These are phyloP conservation scores for Microcebus griseorufus DNA, from an alignment of 2,113 vertebrate genomes.

Conservation along the genomic window DNA sequence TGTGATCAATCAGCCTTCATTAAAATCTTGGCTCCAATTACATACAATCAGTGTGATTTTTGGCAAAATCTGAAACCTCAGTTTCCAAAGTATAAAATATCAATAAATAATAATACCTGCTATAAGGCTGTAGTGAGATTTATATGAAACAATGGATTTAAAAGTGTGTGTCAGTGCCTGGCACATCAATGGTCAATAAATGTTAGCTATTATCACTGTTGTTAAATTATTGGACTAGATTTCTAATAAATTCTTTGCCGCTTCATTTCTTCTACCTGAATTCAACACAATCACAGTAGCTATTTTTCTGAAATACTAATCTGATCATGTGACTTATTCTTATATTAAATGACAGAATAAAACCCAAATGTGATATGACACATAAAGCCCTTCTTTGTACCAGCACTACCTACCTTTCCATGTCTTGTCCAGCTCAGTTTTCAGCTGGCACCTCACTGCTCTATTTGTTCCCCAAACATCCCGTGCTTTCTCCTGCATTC, in stretches of 20 bases:
- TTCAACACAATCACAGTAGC: not conserved
- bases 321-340: not conserved
- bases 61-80: not conserved
- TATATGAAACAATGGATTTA: not conserved
- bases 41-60: not conserved
- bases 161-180: not conserved
- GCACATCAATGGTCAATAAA: not conserved
- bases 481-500: not conserved
- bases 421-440: not conserved
- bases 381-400: not conserved
- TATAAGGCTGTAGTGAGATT: not conserved
- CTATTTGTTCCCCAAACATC: not conserved
- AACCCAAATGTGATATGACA: not conserved
- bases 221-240: not conserved
- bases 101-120: not conserved
- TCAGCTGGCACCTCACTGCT: not conserved
- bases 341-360: not conserved
- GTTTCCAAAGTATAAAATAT: not conserved
- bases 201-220: not conserved
- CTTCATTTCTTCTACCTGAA: not conserved
- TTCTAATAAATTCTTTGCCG: not conserved
- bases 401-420: not conserved
- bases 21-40: not conserved
- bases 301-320: slow-evolving; percentile 5
- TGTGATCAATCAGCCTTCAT: slow-evolving; percentile 6